A percentile compares a stretch with the other conserved stretches of the same genome.
These are phyloP conservation scores for Cyanocitta stelleri DNA, from an alignment of 2,113 vertebrate species.

Conservation along the genomic window DNA sequence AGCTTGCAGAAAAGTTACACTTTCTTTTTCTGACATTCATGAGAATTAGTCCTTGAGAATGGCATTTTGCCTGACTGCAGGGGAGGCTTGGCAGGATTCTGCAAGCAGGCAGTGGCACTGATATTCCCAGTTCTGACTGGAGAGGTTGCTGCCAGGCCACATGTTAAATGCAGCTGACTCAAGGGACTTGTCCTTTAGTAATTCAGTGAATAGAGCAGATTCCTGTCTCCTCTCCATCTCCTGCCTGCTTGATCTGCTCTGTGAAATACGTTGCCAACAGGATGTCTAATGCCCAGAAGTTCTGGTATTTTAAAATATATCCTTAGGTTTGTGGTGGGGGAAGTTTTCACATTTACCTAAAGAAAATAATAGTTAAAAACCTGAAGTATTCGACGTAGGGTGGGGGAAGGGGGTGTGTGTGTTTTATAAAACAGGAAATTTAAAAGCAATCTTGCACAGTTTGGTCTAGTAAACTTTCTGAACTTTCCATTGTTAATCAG, in stretches of 20 bases:
- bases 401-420: not conserved
- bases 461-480: not conserved
- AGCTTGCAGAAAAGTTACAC: not conserved
- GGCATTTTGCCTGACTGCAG: not conserved
- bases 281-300: not conserved
- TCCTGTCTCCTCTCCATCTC: not conserved
- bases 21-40: not conserved
- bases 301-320: not conserved
- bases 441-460: not conserved
- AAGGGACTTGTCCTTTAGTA: not conserved
- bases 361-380: not conserved
- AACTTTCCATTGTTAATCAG: not conserved
- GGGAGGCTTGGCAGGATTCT: not conserved
- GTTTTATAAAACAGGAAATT: not conserved
- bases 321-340: not conserved
- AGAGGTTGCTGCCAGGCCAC: not conserved
- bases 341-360: not conserved
- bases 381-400: not conserved
- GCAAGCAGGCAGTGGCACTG: not conserved
- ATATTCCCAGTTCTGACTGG: not conserved
- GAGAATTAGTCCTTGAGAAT: not conserved
- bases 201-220: not conserved
- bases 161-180: not conserved
- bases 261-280: not conserved
- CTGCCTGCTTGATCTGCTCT: not conserved